Evolutionary conservation across 37 sponge, comb jelly and placozoan species (phyloP).

Genomic region (Corticium candelabrum): DNA sequence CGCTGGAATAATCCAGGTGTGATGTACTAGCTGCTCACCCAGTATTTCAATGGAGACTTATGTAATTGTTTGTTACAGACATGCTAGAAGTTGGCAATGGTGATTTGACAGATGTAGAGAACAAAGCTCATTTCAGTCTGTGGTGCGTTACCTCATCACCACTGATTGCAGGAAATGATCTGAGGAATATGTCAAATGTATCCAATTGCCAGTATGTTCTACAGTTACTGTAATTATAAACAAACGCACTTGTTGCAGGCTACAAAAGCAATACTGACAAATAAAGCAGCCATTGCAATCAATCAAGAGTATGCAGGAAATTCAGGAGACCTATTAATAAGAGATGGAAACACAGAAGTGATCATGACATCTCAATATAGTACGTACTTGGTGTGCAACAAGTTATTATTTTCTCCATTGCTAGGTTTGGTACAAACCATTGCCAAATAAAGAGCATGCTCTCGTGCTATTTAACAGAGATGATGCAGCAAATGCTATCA

Average conservation of each 20-base stretch:
- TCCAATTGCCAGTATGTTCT: too few relatives aligned
- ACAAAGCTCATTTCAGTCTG: conserved; percentile 1
- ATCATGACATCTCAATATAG: neutral
- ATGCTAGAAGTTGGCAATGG: conserved; percentile 1
- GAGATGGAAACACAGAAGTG: neutral
- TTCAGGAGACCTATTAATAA: neutral
- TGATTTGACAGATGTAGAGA: neutral
- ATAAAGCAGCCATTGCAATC: neutral
- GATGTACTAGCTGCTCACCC: too few relatives aligned
- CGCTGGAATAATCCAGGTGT: conserved; percentile 5
- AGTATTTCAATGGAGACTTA: too few relatives aligned
- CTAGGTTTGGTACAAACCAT: neutral
- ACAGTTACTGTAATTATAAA: too few relatives aligned
- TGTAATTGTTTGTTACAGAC: too few relatives aligned
- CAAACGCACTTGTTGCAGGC: neutral
- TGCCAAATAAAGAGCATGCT: neutral
- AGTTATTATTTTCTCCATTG: too few relatives aligned
- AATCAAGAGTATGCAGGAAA: neutral
- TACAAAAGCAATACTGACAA: neutral
- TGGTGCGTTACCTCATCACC: conserved; percentile 8
- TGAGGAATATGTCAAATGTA: neutral
- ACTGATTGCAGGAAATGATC: conserved; percentile 5
- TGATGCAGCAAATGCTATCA: neutral
- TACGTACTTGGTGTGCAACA: too few relatives aligned
- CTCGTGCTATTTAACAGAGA: neutral